Base-by-base conservation (phyloP, 2,113 vertebrate genomes). In the Lethenteron camtschaticum region DNA sequence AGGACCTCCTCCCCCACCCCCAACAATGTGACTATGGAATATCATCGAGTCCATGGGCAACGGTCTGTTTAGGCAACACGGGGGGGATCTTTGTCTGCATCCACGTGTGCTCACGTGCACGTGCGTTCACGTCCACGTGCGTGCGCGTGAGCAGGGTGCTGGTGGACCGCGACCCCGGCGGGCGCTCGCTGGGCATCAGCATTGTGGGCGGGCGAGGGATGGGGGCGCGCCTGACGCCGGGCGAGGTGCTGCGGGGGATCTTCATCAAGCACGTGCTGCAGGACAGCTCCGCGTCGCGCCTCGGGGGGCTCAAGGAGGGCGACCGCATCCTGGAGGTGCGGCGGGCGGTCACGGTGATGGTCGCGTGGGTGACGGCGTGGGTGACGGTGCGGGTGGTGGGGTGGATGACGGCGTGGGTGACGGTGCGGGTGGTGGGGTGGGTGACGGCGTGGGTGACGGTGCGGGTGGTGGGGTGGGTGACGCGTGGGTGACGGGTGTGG, bases 201-300 rank as follows among this genome's bases (percentile, higher is more conserved):
- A 99, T 99, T 69, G 90, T 96, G 68, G 94, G 94, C 71, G 94
- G 94, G 69, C 81, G 90, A 73, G 90, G 92, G 57, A 99, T 99
- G 94, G 94, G 92, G 71, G 96, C 90, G 75, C 89, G 94, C 1
- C 79, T 99, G 66, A 94, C 82, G 80, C 96, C 84, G 1, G 94
- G 94, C 18, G 92, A 99, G 80, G 84, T 97, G 73, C 95, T 95
- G 90, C 85, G 94, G 74, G 92, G 94, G 63, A 95, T 99, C 78
- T 99, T 99, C 75, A 91, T 96, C 75, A 99, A 99, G 69, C 94
- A 99, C 66, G 86, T 99, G 75, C 80, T 97, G 71, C 88, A 89
- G 74, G 90, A 97, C 76, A 96, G 90, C 74, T 92, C 94, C 11
- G 94, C 94, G 2, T 89, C 90, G 74, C 87, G 82, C 78, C 87